These are phyloP conservation scores for Leptopilina boulardi DNA, from an alignment of 1,140 invertebrate genomes.

Conservation along the genomic window DNA sequence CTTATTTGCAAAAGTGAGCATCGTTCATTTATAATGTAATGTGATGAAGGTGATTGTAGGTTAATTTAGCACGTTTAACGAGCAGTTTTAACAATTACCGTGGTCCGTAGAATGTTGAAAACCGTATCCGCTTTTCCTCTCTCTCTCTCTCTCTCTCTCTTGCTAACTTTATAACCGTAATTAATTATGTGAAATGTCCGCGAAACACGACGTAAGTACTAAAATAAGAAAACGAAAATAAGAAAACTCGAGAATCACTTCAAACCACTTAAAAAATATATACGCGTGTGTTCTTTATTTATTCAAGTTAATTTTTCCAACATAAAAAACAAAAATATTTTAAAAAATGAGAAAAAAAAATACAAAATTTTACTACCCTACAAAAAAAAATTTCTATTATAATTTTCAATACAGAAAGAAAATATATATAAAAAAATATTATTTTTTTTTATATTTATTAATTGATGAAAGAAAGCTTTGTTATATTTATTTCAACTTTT, in stretches of 20 bases:
- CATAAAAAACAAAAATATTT: background rate
- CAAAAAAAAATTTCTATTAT: too few species aligned
- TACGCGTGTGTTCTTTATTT: background rate
- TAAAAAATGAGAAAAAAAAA: too few species aligned
- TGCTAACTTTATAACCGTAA: conserved; percentile 21
- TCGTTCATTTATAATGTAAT: conserved; percentile 12
- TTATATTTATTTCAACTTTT: too few species aligned
- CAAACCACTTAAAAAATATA: background rate
- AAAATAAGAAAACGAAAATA: background rate
- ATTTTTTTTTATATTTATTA: too few species aligned
- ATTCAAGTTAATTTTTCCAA: background rate
- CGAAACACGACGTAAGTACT: conserved; percentile 27
- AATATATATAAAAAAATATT: too few species aligned
- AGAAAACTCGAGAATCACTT: conserved; percentile 17
- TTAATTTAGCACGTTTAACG: conserved; percentile 30
- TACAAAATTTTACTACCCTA: too few species aligned
- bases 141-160: background rate
- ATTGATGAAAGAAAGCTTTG: too few species aligned
- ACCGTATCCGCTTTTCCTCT: conserved; percentile 22
- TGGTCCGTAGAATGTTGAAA: background rate
- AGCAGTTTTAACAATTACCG: conserved; percentile 17
- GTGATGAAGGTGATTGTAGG: conserved; percentile 4
- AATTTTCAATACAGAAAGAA: too few species aligned
- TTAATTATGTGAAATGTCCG: conserved; percentile 21
- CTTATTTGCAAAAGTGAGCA: conserved; percentile 1